Percentiles rank a stretch among this genome's conserved stretches.
phyloP scores from a whole-genome alignment of 1,140 invertebrate genomes.

The Pinna nobilis region DNA sequence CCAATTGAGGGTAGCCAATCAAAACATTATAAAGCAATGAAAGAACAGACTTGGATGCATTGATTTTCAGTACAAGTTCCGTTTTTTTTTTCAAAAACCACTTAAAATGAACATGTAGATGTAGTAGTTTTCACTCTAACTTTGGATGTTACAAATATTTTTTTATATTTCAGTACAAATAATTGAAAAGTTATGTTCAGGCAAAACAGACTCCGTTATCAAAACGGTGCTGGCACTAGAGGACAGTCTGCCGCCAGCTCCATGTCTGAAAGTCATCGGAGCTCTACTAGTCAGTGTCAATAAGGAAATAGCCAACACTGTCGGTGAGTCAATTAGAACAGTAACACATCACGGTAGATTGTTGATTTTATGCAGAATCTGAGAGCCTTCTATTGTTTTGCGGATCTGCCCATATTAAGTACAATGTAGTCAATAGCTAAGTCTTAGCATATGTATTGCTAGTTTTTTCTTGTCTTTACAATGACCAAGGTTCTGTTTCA shows the following conservation, averaged over 20 bases:
- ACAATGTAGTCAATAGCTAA: too few relatives aligned
- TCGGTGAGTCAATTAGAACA: conserved; percentile 51
- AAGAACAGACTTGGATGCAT: not conserved
- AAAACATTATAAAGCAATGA: not conserved
- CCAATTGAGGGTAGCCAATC: too few relatives aligned
- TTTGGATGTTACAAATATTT: too few relatives aligned
- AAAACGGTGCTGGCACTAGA: conserved; percentile 65
- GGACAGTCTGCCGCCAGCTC: conserved; percentile 60
- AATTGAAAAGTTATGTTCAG: conserved; percentile 62
- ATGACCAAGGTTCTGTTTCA: too few relatives aligned
- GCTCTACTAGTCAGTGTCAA: conserved; percentile 65
- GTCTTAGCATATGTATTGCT: too few relatives aligned
- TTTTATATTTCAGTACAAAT: conserved; percentile 66
- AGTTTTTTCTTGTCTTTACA: too few relatives aligned
- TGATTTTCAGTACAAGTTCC: not conserved
- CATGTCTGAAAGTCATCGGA: conserved; percentile 68
- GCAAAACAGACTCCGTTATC: conserved; percentile 64
- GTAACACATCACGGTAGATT: too few relatives aligned
- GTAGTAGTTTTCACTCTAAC: too few relatives aligned
- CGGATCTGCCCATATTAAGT: too few relatives aligned
- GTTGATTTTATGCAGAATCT: too few relatives aligned
- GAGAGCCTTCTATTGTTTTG: too few relatives aligned
- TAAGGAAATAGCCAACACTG: conserved; percentile 65
- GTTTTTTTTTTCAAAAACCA: not conserved
- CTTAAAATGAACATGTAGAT: too few relatives aligned